Percentiles rank a stretch among this genome's conserved stretches.
Conservation (phyloP, 2,113 vertebrate species). For the Dascyllus trimaculatus region DNA sequence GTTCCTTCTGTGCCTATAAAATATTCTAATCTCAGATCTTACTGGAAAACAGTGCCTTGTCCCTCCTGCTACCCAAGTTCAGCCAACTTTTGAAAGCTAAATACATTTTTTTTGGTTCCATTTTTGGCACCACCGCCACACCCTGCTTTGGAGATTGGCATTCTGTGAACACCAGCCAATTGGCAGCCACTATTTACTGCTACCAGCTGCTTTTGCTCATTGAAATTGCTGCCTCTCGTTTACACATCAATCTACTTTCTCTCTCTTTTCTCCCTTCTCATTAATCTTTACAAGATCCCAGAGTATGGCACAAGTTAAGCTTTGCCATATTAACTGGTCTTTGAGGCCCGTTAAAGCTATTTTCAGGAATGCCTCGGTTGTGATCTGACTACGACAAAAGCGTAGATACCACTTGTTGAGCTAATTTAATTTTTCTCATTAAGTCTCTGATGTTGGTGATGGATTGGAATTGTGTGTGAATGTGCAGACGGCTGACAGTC, state of each 20-base stretch:
- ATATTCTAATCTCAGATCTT: slow-evolving; percentile 27
- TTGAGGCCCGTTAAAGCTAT: slow-evolving; percentile 63
- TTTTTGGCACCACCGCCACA: slow-evolving; percentile 50
- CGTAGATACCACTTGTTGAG: slow-evolving; percentile 46
- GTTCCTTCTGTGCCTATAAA: slow-evolving; percentile 11
- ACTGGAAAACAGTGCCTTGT: background rate
- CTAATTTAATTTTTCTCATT: slow-evolving; percentile 25
- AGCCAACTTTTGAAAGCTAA: slow-evolving; percentile 21
- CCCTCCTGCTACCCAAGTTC: slow-evolving; percentile 18
- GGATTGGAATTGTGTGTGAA: background rate
- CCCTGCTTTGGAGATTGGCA: slow-evolving; percentile 66
- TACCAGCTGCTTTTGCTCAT: slow-evolving; percentile 73
- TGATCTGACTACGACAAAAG: slow-evolving; percentile 42
- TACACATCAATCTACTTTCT: slow-evolving; percentile 65
- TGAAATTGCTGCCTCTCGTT: slow-evolving; percentile 64
- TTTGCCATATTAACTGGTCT: slow-evolving; percentile 56
- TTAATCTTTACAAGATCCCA: slow-evolving; percentile 78
- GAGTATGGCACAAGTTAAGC: slow-evolving; percentile 58
- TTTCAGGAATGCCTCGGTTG: slow-evolving; percentile 53
- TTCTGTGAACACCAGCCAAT: slow-evolving; percentile 74
- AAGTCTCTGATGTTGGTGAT: slow-evolving; percentile 12
- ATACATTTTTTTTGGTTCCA: slow-evolving; percentile 17
- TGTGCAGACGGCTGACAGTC: background rate
- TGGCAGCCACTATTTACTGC: slow-evolving; percentile 74
- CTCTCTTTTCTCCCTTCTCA: slow-evolving; percentile 57